Conservation (phyloP, 1,140 invertebrate genomes). For the Aphelinus certus region DNA sequence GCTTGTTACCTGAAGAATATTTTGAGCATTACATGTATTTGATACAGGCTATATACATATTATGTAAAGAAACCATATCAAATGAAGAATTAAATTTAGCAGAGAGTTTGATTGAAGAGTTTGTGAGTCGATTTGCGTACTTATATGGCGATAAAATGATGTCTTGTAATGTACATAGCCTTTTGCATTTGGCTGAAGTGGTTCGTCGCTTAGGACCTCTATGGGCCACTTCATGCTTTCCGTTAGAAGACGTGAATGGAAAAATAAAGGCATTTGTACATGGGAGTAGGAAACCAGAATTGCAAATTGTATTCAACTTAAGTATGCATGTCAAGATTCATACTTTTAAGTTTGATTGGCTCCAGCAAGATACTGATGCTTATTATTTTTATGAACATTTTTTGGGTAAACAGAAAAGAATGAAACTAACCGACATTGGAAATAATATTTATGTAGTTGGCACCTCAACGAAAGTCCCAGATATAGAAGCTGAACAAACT, state of each 20-base stretch:
- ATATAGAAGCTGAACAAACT: neutral
- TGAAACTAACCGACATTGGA: conserved; percentile 3
- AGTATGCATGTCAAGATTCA: neutral
- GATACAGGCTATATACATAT: conserved; percentile 12
- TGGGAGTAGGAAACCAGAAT: neutral
- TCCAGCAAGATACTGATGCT: neutral
- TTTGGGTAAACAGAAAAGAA: neutral
- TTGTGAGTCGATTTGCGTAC: conserved; percentile 34
- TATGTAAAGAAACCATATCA: conserved; percentile 37
- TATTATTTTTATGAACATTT: conserved; percentile 2
- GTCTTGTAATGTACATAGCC: conserved; percentile 39
- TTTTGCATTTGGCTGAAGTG: conserved; percentile 36
- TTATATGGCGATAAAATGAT: conserved; percentile 35
- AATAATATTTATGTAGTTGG: neutral
- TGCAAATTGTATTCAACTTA: conserved; percentile 13
- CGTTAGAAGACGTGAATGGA: conserved; percentile 11
- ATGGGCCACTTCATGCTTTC: conserved; percentile 18
- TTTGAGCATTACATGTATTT: conserved; percentile 34
- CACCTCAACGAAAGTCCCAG: neutral
- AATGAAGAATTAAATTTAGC: conserved; percentile 31
- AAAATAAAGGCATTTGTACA: neutral
- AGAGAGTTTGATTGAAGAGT: conserved; percentile 32
- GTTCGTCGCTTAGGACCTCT: conserved; percentile 40
- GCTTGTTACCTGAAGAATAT: conserved; percentile 34
- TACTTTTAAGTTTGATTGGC: conserved; percentile 1